Evolutionary conservation across 2,113 vertebrate genomes (phyloP).

Genomic region (Brachyistius frenatus): DNA sequence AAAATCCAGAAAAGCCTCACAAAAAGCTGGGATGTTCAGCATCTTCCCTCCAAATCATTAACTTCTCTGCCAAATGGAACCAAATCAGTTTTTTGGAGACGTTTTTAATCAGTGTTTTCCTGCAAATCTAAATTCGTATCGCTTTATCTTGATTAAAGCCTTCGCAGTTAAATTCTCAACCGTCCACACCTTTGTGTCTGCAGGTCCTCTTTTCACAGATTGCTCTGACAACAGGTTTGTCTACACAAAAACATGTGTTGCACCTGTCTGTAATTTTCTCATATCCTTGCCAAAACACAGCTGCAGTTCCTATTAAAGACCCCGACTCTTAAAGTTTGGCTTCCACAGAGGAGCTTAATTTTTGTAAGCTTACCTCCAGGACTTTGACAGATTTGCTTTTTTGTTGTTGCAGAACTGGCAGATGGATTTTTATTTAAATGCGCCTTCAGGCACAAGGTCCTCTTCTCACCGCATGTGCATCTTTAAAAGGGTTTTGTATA

Average conservation of each 20-base stretch:
- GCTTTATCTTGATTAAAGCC: neutral
- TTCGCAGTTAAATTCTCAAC: neutral
- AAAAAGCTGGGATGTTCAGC: neutral
- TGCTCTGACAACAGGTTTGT: slow-evolving; percentile 3
- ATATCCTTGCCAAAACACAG: slow-evolving; percentile 35
- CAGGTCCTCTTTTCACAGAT: neutral
- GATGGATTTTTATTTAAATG: slow-evolving; percentile 56
- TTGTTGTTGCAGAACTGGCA: slow-evolving; percentile 30
- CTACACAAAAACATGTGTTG: neutral
- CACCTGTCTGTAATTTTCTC: slow-evolving; percentile 19
- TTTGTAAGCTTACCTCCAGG: slow-evolving; percentile 33
- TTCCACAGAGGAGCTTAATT: slow-evolving; percentile 46
- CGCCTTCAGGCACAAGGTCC: slow-evolving; percentile 32
- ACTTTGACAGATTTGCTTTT: slow-evolving; percentile 51
- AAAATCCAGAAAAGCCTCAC: neutral
- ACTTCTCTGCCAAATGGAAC: neutral
- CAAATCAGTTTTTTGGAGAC: neutral
- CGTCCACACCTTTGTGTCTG: neutral
- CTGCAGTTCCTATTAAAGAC: slow-evolving; percentile 28
- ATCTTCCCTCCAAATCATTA: neutral
- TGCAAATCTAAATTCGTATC: neutral
- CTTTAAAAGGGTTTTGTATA: slow-evolving; percentile 30
- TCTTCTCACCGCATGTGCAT: slow-evolving; percentile 31
- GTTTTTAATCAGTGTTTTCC: slow-evolving; percentile 11
- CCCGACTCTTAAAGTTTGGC: slow-evolving; percentile 23